These are phyloP conservation scores for Chymomyza procnemis DNA, from an alignment of 2,888 invertebrate species.

Conservation along the genomic window DNA sequence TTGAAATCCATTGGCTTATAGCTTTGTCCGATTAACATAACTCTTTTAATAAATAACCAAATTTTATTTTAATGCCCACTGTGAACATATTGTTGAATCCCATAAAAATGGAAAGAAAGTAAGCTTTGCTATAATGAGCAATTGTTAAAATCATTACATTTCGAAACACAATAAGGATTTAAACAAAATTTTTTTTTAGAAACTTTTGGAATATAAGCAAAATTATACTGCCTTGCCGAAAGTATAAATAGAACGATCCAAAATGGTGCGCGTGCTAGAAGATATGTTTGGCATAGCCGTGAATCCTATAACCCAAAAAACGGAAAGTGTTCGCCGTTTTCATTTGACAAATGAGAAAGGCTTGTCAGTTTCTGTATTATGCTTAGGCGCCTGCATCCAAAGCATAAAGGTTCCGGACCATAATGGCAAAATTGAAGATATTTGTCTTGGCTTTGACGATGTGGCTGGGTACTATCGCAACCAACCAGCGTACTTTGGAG, in stretches of 20 bases:
- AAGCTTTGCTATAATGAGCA: not conserved
- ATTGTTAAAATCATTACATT: not conserved
- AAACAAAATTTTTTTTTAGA: not conserved
- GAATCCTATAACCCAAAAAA: conserved; percentile 69
- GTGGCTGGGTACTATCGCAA: conserved; percentile 84
- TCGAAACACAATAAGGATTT: not conserved
- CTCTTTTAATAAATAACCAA: too few species aligned
- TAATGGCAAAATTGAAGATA: conserved; percentile 85
- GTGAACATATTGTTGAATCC: too few species aligned
- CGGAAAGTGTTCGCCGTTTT: conserved; percentile 68
- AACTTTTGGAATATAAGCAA: not conserved
- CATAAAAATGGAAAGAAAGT: not conserved
- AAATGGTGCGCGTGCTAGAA: conserved; percentile 72
- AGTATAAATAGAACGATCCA: not conserved
- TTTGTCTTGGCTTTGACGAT: conserved; percentile 89
- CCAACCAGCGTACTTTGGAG: conserved; percentile 90
- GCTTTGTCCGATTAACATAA: too few species aligned
- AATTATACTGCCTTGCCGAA: not conserved
- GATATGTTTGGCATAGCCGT: conserved; percentile 74
- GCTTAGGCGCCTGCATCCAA: conserved; percentile 90
- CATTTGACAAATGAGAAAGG: conserved; percentile 65
- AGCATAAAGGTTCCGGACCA: conserved; percentile 87
- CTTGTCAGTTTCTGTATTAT: conserved; percentile 79
- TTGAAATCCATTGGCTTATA: conserved; percentile 79
- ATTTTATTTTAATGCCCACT: too few species aligned